Base-by-base conservation (phyloP, 2,888 invertebrate genomes). In the Neoaliturus tenellus region DNA sequence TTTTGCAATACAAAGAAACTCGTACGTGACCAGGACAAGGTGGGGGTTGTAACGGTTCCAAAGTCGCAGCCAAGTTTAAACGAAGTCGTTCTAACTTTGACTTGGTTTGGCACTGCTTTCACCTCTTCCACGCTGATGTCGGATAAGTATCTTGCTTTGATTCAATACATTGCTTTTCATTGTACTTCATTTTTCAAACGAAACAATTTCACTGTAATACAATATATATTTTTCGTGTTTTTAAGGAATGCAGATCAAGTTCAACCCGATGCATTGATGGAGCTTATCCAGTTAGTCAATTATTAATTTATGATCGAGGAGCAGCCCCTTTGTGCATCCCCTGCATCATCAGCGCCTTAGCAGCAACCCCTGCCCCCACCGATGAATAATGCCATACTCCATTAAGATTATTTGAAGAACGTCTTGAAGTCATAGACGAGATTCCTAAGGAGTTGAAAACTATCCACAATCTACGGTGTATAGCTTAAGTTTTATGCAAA, bases 301-400 rank as follows among this genome's bases (percentile, higher is more conserved):
- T 62, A 62, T 62, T 62, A 28, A 62, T 62, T 62, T 62, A 62
- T 3, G 28, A 25, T 62, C 17, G 12, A 62, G 28, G 28, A 62
- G 25, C 62, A 62, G 25, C 62, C 5, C 62, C 14, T 28, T 28
- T 62, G 28, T 62, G 28, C 55, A n/a, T 55, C 62, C 62, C 62
- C 62, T 28, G 12, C 25, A 28, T 62, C 62, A 62, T 31, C 62
- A 51, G 23, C 62, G 28, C 31, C 62, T 62, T 28, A 28, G 17
- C 28, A 31, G 62, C 4, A 1, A 28, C 62, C 62, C 31, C 31
- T 0, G 28, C 62, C 62, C 31, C 31, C 3, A 51, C 20, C 17
- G 28, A 62, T 62, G 62, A 62, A 62, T 62, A 62, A 62, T 62
- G 62, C 62, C 62, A 62, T 62, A 62, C 31, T 31, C 62, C 62